Percentiles rank a stretch among this genome's conserved stretches.
phyloP scores from a whole-genome alignment of 2,888 invertebrate species.

The Therioaphis trifolii region DNA sequence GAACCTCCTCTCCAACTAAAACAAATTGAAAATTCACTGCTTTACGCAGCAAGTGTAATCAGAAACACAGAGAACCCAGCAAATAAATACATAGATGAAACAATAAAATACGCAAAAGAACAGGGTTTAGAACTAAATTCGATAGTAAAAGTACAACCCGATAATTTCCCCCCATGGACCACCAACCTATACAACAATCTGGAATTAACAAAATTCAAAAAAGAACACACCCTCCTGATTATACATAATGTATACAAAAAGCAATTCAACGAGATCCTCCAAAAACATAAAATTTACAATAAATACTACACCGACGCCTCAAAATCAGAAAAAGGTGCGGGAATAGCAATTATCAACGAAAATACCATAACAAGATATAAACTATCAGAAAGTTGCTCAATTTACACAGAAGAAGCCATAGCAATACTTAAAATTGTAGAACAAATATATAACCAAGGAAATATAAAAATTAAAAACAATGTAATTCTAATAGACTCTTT shows the following conservation, averaged over 20 bases:
- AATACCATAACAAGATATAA: neutral
- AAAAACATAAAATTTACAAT: neutral
- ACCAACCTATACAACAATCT: no score
- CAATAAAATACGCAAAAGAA: neutral
- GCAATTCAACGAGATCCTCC: neutral
- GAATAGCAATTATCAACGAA: neutral
- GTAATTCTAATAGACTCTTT: no score
- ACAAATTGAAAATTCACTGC: neutral
- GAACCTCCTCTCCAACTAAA: neutral
- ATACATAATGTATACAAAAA: no score
- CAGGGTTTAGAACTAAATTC: neutral
- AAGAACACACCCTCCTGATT: no score
- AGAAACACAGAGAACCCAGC: neutral
- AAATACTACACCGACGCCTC: neutral
- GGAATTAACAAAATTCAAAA: no score
- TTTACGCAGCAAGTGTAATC: neutral
- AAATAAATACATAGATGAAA: neutral
- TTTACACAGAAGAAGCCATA: neutral
- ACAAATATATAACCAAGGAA: no score
- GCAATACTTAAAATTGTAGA: no score
- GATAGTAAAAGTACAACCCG: neutral
- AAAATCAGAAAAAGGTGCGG: neutral
- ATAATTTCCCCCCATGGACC: neutral
- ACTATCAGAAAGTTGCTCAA: neutral
- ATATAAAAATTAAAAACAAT: no score